These are phyloP conservation scores for Lithophane leautieri DNA, from an alignment of 2,888 invertebrate genomes.

Conservation along the genomic window DNA sequence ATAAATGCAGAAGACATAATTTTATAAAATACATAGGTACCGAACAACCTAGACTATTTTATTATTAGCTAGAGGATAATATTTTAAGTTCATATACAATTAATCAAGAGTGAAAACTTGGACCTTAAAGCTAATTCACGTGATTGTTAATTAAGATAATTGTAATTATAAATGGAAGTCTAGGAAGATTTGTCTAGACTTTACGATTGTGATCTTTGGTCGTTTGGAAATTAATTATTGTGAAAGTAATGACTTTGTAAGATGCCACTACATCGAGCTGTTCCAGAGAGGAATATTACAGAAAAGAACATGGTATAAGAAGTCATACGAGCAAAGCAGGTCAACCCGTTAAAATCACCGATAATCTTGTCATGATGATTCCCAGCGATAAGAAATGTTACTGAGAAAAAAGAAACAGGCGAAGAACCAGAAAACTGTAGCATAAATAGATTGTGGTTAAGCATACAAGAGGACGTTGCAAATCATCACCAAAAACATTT, in stretches of 20 bases:
- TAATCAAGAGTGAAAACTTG: slow-evolving; percentile 39
- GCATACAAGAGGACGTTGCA: background rate
- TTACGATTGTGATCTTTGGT: slow-evolving; percentile 19
- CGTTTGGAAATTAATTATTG: slow-evolving; percentile 32
- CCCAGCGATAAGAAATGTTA: no score
- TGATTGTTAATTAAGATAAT: slow-evolving; percentile 45
- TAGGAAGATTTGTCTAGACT: slow-evolving; percentile 35
- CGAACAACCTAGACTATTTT: background rate
- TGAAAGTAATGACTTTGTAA: slow-evolving; percentile 12
- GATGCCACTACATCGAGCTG: background rate
- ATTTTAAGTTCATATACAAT: background rate
- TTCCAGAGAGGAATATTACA: background rate
- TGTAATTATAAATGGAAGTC: slow-evolving; percentile 27
- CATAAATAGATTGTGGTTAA: background rate
- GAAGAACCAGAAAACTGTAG: background rate
- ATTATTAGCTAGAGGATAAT: background rate
- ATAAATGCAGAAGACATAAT: background rate
- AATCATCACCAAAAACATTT: no score
- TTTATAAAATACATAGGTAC: background rate
- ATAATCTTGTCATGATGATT: background rate
- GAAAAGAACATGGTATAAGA: background rate
- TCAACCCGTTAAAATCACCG: background rate
- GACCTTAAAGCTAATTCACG: slow-evolving; percentile 6
- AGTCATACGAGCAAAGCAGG: background rate
- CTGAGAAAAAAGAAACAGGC: no score